Base-by-base conservation (phyloP, 2,797 vertebrate species). In the Centropyge bicolor region DNA sequence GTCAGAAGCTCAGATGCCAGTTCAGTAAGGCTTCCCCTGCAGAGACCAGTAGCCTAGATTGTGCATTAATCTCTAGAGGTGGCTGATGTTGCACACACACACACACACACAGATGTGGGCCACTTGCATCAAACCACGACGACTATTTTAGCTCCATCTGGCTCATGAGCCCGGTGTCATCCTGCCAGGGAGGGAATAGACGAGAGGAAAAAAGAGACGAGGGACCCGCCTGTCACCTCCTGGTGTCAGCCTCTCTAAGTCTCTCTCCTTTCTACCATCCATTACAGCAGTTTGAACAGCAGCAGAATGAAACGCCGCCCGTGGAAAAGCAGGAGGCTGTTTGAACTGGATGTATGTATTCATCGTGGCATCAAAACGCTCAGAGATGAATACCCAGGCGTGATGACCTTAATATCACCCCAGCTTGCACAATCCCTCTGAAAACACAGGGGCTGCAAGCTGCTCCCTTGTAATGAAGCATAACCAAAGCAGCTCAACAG, bases 31-130 rank as follows among this genome's bases (percentile, higher is more conserved):
- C 49, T 41, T 75, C n/a, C 54, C 54, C 74, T 40, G 61, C 63
- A 70, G 24, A 46, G 38, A 70, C 70, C 76, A 76, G 57, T 46
- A 74, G 54, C 79, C 80, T 62, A 74, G 86, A 85, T 78, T 75
- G 38, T 74, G 60, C 66, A 57, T 84, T 84, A 86, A 88, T 86
- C 82, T 79, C 71, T 22, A 79, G 71, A 78, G 69, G 69, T 85
- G 83, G 56, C 71, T 79, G 54, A 74, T 52, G 48, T 56, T 41
- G 17, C 43, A 56, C 52, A 54, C 24, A 31, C 24, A n/a, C 22
- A 46, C 35, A 75, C 51, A 74, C n/a, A 65, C 57, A 79, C 13
- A 84, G 71, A 91, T 80, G 76, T 86, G 46, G 72, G 69, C 46
- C 80, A 83, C 46, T 70, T 0, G 2, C 51, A 56, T 65, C 64